phyloP scores from a whole-genome alignment of 2,888 invertebrate species.

The Odontomyia ornata region DNA sequence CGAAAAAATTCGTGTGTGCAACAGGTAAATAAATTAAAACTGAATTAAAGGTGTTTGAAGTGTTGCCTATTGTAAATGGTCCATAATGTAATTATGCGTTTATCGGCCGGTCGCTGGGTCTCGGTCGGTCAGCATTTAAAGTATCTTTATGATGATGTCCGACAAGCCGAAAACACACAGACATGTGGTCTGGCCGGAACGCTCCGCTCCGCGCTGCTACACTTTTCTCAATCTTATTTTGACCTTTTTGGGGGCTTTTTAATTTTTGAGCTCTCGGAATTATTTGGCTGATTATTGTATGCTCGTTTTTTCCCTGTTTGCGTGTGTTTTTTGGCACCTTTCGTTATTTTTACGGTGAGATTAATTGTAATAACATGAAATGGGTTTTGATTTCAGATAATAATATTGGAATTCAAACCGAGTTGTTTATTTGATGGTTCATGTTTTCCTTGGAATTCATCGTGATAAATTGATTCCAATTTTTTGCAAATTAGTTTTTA shows the following conservation, averaged over 20 bases:
- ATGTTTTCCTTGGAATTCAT: background rate
- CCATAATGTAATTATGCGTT: constrained; percentile 45
- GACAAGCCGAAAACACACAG: constrained; percentile 30
- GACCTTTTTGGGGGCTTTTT: background rate
- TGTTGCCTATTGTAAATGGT: constrained; percentile 42
- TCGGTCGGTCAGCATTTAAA: background rate
- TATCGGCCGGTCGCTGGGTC: background rate
- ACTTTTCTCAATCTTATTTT: background rate
- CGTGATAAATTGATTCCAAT: background rate
- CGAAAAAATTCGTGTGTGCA: constrained; percentile 19
- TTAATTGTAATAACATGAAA: constrained; percentile 7
- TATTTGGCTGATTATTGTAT: background rate
- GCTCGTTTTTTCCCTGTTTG: background rate
- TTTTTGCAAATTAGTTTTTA: background rate
- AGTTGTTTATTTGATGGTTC: background rate
- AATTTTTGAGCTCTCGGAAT: background rate
- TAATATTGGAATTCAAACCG: background rate
- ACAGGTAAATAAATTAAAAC: constrained; percentile 44
- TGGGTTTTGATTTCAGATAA: constrained; percentile 10
- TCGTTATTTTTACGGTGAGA: background rate
- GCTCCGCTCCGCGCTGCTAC: background rate
- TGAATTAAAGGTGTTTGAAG: constrained; percentile 44
- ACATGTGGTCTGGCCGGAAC: constrained; percentile 15
- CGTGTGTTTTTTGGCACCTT: background rate
- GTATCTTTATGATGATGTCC: constrained; percentile 2